phyloP scores from a whole-genome alignment of 2,113 vertebrate species.

The Cyanoramphus novaezelandiae region DNA sequence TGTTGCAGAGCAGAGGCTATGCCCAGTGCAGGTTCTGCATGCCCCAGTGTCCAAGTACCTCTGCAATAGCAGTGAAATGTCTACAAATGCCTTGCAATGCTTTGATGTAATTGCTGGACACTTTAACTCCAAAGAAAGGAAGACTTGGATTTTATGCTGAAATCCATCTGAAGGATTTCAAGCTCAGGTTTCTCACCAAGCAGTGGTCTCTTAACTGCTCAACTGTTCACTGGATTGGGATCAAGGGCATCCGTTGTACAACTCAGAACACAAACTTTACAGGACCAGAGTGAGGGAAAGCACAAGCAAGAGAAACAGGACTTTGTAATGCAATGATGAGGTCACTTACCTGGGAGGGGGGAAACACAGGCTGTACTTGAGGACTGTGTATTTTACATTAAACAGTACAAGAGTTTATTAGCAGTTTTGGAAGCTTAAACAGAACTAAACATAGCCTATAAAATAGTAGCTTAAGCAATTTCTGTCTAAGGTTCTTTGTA shows the following conservation, averaged over 20 bases:
- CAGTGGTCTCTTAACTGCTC: background rate
- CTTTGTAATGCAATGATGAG: background rate
- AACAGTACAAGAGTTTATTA: conserved; percentile 5
- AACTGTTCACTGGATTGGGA: background rate
- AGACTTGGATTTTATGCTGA: background rate
- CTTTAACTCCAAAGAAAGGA: background rate
- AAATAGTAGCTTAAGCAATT: background rate
- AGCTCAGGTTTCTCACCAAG: background rate
- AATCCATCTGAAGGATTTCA: background rate
- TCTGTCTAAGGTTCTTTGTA: background rate
- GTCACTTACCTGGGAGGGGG: background rate
- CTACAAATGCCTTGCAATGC: background rate
- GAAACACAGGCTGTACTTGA: background rate
- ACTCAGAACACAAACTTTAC: background rate
- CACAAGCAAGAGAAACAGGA: background rate
- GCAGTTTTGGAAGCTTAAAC: conserved; percentile 5
- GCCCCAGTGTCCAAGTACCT: background rate
- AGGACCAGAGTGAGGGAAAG: background rate
- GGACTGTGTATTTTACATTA: background rate
- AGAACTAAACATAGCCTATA: background rate
- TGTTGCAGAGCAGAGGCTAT: background rate
- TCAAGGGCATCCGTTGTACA: background rate
- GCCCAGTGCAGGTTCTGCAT: background rate
- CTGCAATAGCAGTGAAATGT: background rate
- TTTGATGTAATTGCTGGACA: background rate